Conservation (phyloP, 2,113 vertebrate genomes). For the Dipodomys stephensi region DNA sequence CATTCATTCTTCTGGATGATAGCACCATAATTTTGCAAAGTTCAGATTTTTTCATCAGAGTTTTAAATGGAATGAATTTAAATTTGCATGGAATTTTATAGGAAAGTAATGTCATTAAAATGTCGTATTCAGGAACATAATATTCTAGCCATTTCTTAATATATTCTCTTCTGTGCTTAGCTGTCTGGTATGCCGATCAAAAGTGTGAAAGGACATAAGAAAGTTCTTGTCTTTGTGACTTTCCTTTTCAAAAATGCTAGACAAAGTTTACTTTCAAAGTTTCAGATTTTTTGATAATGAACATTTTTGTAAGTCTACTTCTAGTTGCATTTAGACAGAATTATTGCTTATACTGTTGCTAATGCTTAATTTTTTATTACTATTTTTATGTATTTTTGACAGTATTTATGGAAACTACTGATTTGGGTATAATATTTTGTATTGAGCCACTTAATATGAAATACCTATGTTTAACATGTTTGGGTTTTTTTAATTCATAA, state of each 20-base stretch:
- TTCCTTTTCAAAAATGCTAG: not conserved
- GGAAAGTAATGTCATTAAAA: conserved; percentile 31
- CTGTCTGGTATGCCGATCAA: not conserved
- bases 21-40: conserved; percentile 60
- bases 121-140: conserved; percentile 17
- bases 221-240: not conserved
- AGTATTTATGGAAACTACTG: too few relatives aligned
- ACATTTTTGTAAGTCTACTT: not conserved
- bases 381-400: too few relatives aligned
- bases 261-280: not conserved
- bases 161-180: not conserved
- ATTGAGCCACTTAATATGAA: too few relatives aligned
- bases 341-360: not conserved
- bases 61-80: conserved; percentile 52
- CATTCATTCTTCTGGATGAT: conserved; percentile 44
- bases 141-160: not conserved
- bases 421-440: too few relatives aligned
- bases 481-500: not conserved
- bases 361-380: not conserved
- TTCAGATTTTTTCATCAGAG: not conserved
- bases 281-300: not conserved
- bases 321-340: not conserved
- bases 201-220: not conserved
- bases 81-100: conserved; percentile 22
- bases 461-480: too few relatives aligned